Evolutionary conservation across 1,140 invertebrate genomes (phyloP), one percentile per base, ranked within the genome.

Genomic region (Hermatobates lingyangjiaoensis): DNA sequence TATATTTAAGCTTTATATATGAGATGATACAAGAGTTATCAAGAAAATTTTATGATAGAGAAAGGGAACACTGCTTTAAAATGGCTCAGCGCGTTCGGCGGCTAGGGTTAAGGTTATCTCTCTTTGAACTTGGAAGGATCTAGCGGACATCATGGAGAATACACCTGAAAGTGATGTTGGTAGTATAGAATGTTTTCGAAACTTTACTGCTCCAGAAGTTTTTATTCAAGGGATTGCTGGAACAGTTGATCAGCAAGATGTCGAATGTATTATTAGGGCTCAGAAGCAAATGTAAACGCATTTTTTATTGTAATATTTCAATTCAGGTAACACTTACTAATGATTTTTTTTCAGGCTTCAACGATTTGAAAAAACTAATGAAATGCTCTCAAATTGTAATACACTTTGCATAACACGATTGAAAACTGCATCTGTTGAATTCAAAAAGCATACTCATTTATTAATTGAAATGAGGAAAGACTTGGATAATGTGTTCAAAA

Each of bases 341-440:
- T 53, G 39, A 55, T 57, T 57, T 59, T 49, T 60, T 68, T 73
- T 38, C 63, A 96, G 91, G 88, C 66, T 96, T 23, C 85, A 90
- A 59, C 72, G 90, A 53, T 96, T 93, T 70, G 92, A 96, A 61
- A 96, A 96, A 62, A 94, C 91, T 2, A 96, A 94, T 63, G 91
- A 95, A 74, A 96, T 95, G 91, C 66, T 96, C 23, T 81, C 88
- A 23, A 95, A 95, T 60, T 94, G 90, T 60, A 95, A 95, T 66
- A 79, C 84, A 3, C 65, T 96, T 3, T 89, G 88, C 3, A 74
- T 81, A 7, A 72, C 77, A 53, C 75, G 90, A 27, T 73, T 87
- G 46, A 84, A 90, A 61, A 77, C 76, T 47, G 84, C 89, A 23
- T 76, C 74, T 7, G 73, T 75, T 23, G 88, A 94, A 58, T 91